Base-by-base conservation (phyloP, 2,113 vertebrate genomes). In the Apodemus speciosus region DNA sequence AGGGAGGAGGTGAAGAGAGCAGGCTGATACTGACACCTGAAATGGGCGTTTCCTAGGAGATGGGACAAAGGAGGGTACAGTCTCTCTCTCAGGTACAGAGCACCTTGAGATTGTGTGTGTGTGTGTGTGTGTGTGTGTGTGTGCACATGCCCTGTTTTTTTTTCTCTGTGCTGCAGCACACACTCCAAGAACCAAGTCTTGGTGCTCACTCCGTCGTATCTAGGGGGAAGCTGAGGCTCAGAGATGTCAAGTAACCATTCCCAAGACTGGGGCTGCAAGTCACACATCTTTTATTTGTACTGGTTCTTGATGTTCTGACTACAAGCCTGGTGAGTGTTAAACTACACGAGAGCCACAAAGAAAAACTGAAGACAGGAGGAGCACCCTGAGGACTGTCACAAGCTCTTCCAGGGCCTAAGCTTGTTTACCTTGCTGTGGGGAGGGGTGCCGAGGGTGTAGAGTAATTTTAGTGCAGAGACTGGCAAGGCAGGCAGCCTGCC, bases 31-130 rank as follows among this genome's bases (percentile, higher is more conserved):
- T 88, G 64, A 93, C 91, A 89, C 71, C 75, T 92, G 80, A 91
- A 92, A 81, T 56, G 53, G 69, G 75, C 2, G 69, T 93, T 96
- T 84, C 86, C 92, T 86, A 94, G 91, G 89, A 93, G 89, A 95
- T 93, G 73, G 79, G 30, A 66, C 88, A 75, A 76, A 89, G 43
- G 38, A 38, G 51, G 35, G 60, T 6, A n/a, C 18, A 53, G 76
- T 53, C 32, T 46, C 73, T 46, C 73, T 64, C 83, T 3, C 35
- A 21, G 2, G 81, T 64, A 18, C 27, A 30, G 40, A 72, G 38
- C 69, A 89, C 60, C 4, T 87, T 91, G 91, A 92, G 56, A 51
- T 76, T 87, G 58, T 46, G 23, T 35, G 49, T 53, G 86, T 32
- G 71, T 30, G 30, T 2, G 23, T 23, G 27, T 16, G n/a, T 32